Evolutionary conservation across 2,113 vertebrate genomes (phyloP).

Genomic region (Pluvianellus socialis): DNA sequence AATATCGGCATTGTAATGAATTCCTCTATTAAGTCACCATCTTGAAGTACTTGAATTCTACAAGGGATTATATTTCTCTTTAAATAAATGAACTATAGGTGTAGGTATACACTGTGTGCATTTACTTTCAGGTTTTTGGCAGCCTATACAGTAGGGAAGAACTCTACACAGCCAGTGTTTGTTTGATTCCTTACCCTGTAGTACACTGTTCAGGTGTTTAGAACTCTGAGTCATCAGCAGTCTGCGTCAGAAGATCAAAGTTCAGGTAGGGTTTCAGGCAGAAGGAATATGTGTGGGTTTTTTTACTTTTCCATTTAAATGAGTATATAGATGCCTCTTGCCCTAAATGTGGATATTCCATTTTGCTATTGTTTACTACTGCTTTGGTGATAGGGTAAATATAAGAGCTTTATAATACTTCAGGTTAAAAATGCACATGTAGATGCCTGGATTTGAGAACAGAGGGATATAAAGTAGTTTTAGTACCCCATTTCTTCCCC

Average conservation of each 20-base stretch:
- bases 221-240: neutral
- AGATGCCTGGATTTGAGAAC: neutral
- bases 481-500: neutral
- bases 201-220: neutral
- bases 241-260: neutral
- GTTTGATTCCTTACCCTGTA: neutral
- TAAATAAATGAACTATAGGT: slow-evolving; percentile 1
- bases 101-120: neutral
- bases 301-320: neutral
- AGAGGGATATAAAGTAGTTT: neutral
- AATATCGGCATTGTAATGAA: neutral
- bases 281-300: neutral
- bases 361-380: neutral
- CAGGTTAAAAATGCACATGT: neutral
- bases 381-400: neutral
- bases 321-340: neutral
- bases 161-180: neutral
- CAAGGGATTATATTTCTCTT: slow-evolving; percentile 4
- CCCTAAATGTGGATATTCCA: neutral
- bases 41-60: neutral
- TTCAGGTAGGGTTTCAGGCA: neutral
- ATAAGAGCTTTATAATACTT: neutral
- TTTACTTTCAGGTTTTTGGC: slow-evolving; percentile 6
- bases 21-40: neutral
- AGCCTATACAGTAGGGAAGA: neutral